Base-by-base conservation (phyloP, 2,113 vertebrate species). In the Salminus brasiliensis region DNA sequence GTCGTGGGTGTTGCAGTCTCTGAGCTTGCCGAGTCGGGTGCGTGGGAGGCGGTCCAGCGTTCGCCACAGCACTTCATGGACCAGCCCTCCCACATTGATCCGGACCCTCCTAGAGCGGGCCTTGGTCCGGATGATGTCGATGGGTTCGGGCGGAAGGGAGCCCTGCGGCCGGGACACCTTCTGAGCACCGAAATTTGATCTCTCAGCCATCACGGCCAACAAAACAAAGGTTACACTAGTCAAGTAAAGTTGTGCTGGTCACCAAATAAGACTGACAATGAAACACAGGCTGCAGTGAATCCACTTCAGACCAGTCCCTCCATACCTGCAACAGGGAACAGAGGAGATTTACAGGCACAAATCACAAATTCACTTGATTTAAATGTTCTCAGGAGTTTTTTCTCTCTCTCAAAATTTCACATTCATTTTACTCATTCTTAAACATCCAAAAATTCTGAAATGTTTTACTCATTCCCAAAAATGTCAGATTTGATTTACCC, bases 1-100 rank as follows among this genome's bases (percentile, higher is more conserved):
- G 77, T 99, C 98, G 1, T 98, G 95, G 15, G 95, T 98, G 89
- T 98, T 98, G 88, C 97, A 98, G 93, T 99, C 97, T 74, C 97
- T 89, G 1, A 99, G 95, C 81, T 94, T 95, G 2, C 98, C 98
- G 87, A 99, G 86, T 36, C 98, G 94, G 1, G 98, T 99, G 81
- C 97, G 91, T 78, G 98, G 97, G 57, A 99, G 93, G n/a, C 98
- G 93, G 89, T 99, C 97, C 90, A 99, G 88, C 41, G 98, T 99
- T 84, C 97, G 93, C 98, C 98, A 99, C 72, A 99, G 90, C 30
- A 99, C 97, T 85, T 99, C 98, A 25, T 99, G 98, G 78, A 95
- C 95, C 62, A 99, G 94, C n/a, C 98, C 98, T 23, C 98, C 98
- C 0, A 99, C 96, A 0, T 99, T 99, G 87, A 99, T 95, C 81